Evolutionary conservation across 2,888 invertebrate species (phyloP).

Genomic region (Scaptomyza parva): DNA sequence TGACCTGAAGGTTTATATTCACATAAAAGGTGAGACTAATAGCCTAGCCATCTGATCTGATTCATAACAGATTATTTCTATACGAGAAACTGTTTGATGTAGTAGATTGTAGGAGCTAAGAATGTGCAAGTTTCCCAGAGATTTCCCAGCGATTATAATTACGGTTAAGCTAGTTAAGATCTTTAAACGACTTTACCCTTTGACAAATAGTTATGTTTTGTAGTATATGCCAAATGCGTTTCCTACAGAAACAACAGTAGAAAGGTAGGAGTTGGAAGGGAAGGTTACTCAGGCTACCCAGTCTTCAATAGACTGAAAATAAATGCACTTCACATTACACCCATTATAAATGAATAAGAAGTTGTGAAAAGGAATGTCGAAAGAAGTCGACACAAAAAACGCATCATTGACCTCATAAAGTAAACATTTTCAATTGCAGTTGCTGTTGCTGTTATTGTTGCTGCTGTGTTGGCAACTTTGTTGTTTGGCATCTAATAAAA

Average conservation of each 20-base stretch:
- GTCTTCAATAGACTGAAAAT: neutral
- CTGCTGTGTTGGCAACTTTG: slow-evolving; percentile 13
- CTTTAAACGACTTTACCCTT: no score
- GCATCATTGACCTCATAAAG: neutral
- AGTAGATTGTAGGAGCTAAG: no score
- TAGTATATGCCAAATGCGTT: no score
- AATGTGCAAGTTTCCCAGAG: no score
- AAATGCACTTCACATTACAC: neutral
- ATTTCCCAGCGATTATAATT: no score
- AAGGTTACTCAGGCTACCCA: neutral
- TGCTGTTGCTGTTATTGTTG: slow-evolving; percentile 1
- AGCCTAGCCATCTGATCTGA: neutral
- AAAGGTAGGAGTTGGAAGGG: neutral
- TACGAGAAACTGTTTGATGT: neutral
- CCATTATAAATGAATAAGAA: neutral
- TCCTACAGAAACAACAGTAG: neutral
- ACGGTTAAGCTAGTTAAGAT: no score
- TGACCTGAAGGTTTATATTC: neutral
- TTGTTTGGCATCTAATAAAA: slow-evolving; percentile 29
- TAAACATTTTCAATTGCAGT: neutral
- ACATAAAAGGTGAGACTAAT: neutral
- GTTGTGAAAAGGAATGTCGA: neutral
- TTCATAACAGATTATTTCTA: neutral
- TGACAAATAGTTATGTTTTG: no score
- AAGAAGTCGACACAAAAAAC: neutral